Base-by-base conservation (phyloP, 2,797 vertebrate species). In the Argentina silus region DNA sequence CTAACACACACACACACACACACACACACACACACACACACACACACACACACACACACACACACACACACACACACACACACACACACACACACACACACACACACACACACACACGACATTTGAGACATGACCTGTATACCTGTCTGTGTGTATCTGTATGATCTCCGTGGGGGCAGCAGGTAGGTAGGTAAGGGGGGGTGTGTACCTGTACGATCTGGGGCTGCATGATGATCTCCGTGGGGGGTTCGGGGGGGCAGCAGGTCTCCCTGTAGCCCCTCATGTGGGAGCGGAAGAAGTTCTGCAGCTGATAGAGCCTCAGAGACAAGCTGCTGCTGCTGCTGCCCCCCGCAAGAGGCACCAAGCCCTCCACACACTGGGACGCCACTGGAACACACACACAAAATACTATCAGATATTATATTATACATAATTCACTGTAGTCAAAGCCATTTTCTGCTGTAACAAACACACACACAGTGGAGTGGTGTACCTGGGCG, bases 241-340 rank as follows among this genome's bases (percentile, higher is more conserved):
- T 50, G 17, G 78, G 92, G 81, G 83, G 85, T 17, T 85, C 86
- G 48, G 92, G 87, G 67, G 90, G 83, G 68, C 93, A 93, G 62
- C 90, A 92, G 55, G 60, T 23, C 7, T 68, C 0, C 50, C 87
- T 88, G 87, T 94, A 95, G 42, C 86, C 65, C 5, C 57, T 14
- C 74, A 95, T 85, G 75, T 91, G 77, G 1, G 75, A 80, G 83
- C 87, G 90, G 60, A 95, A 86, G 71, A 94, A 94, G 47, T 59
- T 69, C 78, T 95, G 93, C 81, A 94, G 91, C 87, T 88, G 87
- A 84, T 78, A 87, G 85, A 93, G 83, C 51, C 93, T 92, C 48
- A 89, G 81, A 78, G 85, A 94, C 75, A 55, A n/a, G n/a, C n/a
- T n/a, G n/a, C n/a, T n/a, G n/a, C n/a, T n/a, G n/a, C 83, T 86